phyloP scores from a whole-genome alignment of 1,140 invertebrate species.

The Microplitis demolitor region DNA sequence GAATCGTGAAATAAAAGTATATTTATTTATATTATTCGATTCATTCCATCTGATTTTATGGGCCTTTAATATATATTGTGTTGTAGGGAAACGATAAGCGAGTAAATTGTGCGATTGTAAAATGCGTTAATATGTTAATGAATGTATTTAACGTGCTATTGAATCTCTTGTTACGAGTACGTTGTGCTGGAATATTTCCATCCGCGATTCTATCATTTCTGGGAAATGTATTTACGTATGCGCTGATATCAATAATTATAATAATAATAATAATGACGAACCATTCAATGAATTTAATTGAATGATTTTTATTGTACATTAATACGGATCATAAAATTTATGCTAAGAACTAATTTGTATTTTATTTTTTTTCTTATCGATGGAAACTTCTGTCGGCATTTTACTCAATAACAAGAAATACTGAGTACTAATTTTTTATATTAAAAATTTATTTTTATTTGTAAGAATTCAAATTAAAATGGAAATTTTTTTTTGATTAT shows the following conservation, averaged over 20 bases:
- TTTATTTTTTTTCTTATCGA: too few relatives aligned
- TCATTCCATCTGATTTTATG: not conserved
- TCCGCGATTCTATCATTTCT: conserved; percentile 38
- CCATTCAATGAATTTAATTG: not conserved
- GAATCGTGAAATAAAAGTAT: not conserved
- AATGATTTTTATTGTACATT: not conserved
- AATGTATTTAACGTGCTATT: conserved; percentile 29
- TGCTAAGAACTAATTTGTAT: not conserved
- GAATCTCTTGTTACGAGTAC: not conserved
- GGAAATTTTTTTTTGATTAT: too few relatives aligned
- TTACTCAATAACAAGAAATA: too few relatives aligned
- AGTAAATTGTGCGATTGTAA: conserved; percentile 30
- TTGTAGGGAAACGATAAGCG: not conserved
- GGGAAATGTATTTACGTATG: conserved; percentile 29
- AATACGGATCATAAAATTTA: not conserved
- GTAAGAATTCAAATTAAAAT: too few relatives aligned
- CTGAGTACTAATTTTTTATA: too few relatives aligned
- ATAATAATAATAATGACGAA: not conserved
- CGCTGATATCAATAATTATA: not conserved
- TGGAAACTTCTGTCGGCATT: too few relatives aligned
- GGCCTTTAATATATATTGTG: too few relatives aligned
- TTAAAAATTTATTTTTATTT: too few relatives aligned
- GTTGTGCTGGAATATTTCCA: conserved; percentile 33
- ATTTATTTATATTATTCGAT: conserved; percentile 8
- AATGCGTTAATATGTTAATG: conserved; percentile 45